Conservation (phyloP, 2,113 vertebrate species). For the Syngnathoides biaculeatus region DNA sequence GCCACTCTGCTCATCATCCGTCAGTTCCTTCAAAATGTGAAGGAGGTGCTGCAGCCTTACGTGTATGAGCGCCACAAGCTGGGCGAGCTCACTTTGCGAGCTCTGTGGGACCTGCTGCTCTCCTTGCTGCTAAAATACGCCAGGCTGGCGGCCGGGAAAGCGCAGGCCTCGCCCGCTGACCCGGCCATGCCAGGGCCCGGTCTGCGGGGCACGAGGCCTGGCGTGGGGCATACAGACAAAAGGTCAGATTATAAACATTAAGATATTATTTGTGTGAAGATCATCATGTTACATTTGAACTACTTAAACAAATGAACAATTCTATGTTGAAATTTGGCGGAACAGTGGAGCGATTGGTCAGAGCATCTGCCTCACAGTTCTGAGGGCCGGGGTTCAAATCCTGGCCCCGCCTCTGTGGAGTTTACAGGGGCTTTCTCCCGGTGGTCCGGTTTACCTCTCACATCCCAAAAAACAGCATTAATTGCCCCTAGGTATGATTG, state of each 20-base stretch:
- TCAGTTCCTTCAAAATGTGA: conserved; percentile 92
- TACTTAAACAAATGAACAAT: not conserved
- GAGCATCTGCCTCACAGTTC: too few species aligned
- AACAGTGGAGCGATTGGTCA: too few species aligned
- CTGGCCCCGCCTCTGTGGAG: too few species aligned
- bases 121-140: conserved; percentile 77
- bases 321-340: too few species aligned
- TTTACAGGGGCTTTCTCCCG: too few species aligned
- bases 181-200: conserved; percentile 57
- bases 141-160: conserved; percentile 60
- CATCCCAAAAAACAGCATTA: too few species aligned
- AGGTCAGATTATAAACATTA: conserved; percentile 38
- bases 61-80: conserved; percentile 85
- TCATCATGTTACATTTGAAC: too few species aligned
- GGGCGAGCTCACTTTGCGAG: conserved; percentile 77
- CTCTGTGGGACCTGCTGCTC: conserved; percentile 75
- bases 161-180: conserved; percentile 51
- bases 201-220: conserved; percentile 53
- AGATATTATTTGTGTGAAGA: too few species aligned
- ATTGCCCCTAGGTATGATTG: too few species aligned
- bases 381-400: too few species aligned
- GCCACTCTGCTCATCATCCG: conserved; percentile 94
- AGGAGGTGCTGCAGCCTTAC: conserved; percentile 93
- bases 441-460: too few species aligned
- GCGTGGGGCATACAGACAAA: conserved; percentile 53